phyloP scores from a whole-genome alignment of 2,888 invertebrate species.

The Archips crataeganus region DNA sequence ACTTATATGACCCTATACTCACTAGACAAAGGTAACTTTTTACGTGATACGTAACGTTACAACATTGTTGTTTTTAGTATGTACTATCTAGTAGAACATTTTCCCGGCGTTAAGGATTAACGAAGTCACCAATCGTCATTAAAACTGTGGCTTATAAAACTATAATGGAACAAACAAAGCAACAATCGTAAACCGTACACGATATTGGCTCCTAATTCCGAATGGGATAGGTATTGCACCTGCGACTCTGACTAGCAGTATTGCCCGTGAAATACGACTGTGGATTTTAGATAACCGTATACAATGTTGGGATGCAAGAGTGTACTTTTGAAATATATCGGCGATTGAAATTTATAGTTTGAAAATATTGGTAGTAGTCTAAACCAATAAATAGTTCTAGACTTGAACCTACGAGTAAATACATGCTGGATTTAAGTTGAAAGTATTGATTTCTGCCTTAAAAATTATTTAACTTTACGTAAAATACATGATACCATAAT shows the following conservation, averaged over 20 bases:
- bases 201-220: conserved; percentile 78
- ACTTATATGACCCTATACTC: conserved; percentile 12
- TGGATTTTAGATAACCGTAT: conserved; percentile 55
- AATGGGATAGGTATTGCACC: conserved; percentile 74
- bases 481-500: too few relatives aligned
- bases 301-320: conserved; percentile 46
- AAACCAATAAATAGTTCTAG: neutral
- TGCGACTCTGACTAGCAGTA: conserved; percentile 53
- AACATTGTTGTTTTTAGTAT: conserved; percentile 24
- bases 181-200: conserved; percentile 64
- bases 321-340: conserved; percentile 35
- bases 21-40: conserved; percentile 9
- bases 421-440: neutral
- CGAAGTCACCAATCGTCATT: conserved; percentile 39
- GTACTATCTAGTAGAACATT: conserved; percentile 7
- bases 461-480: neutral
- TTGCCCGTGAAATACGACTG: conserved; percentile 67
- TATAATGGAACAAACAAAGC: conserved; percentile 44
- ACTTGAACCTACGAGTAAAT: too few relatives aligned
- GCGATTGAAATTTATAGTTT: conserved; percentile 36
- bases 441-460: neutral
- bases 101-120: conserved; percentile 36
- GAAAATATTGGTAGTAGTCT: conserved; percentile 15
- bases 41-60: neutral
- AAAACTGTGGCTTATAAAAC: conserved; percentile 39